Evolutionary conservation across 2,888 invertebrate species (phyloP), one percentile per base, ranked within the genome.

Genomic region (Drosophila nr. perissopoda): DNA sequence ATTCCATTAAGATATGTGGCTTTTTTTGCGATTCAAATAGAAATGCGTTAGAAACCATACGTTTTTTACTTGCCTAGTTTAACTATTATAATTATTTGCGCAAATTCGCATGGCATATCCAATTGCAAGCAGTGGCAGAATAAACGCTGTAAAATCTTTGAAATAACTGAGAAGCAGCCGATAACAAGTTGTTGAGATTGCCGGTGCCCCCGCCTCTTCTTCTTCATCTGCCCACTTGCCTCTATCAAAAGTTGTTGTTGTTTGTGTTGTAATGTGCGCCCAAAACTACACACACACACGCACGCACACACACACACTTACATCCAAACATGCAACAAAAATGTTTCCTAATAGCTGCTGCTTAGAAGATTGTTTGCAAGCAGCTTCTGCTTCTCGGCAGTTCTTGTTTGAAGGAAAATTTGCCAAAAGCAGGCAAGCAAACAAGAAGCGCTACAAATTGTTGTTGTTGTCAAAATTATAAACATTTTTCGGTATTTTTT

Each of bases 21-120:
- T 25, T 52, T 21, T 53, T 65, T 40, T 61, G 62, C 69, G 69
- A 18, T 53, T 53, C 45, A 34, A 53, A 45, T 57, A 27, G n/a
- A 87, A 74, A 82, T 69, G 60, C 71, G 83, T 69, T 73, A 74
- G 63, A 73, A 58, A 11, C 11, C 29, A 10, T 38, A 63, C 54
- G 62, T 64, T 71, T 65, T 48, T 71, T 64, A 73, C 59, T 54
- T 74, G 62, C 72, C 74, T 74, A 74, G 73, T 83, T 83, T 80
- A 69, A 78, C 69, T 86, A 86, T 86, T 83, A 78, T 83, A 76
- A 84, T 78, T 78, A 76, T 83, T 87, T 73, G 73, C 65, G 60
- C 45, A 69, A 77, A 73, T 64, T 71, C 69, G 72, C 70, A 63
- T 80, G 71, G 73, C 87, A 68, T 76, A 77, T 69, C 56, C 72